Evolutionary conservation across 2,888 invertebrate species (phyloP).

Genomic region (Drosophila nr. medialis): DNA sequence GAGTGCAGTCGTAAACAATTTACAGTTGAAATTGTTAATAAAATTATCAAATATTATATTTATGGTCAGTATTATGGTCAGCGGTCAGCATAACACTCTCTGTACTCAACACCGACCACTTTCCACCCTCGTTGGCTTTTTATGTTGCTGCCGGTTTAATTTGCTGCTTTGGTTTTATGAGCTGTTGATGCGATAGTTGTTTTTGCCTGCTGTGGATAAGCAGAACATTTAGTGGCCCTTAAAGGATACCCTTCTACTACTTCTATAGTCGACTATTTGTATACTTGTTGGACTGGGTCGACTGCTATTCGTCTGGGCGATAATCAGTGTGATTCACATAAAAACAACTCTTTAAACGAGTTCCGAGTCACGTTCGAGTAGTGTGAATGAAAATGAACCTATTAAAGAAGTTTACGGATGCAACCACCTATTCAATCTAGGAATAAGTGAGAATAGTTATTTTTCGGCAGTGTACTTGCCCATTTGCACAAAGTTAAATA

Average conservation of each 20-base stretch:
- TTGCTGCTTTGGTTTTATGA: constrained; percentile 79
- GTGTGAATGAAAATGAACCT: constrained; percentile 23
- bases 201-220: constrained; percentile 41
- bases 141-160: constrained; percentile 68
- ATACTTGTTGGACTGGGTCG: constrained; percentile 9
- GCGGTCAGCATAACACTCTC: constrained; percentile 35
- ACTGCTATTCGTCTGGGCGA: constrained; percentile 29
- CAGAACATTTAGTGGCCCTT: constrained; percentile 44
- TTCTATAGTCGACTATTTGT: constrained; percentile 6
- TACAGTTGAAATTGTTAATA: constrained; percentile 79
- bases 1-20: constrained; percentile 74
- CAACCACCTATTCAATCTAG: not conserved
- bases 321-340: constrained; percentile 46
- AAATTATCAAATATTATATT: constrained; percentile 81
- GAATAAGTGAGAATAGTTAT: not conserved
- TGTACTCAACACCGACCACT: not conserved
- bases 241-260: constrained; percentile 12
- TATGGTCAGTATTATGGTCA: constrained; percentile 70
- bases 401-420: not conserved
- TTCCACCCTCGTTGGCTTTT: constrained; percentile 50
- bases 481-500: not conserved
- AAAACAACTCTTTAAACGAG: constrained; percentile 49
- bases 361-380: constrained; percentile 49
- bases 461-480: not conserved
- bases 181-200: constrained; percentile 75